Percentiles rank a stretch among this genome's conserved stretches.
Evolutionary conservation across 2,888 invertebrate genomes (phyloP).

Genomic region (Tenthredo distinguenda): DNA sequence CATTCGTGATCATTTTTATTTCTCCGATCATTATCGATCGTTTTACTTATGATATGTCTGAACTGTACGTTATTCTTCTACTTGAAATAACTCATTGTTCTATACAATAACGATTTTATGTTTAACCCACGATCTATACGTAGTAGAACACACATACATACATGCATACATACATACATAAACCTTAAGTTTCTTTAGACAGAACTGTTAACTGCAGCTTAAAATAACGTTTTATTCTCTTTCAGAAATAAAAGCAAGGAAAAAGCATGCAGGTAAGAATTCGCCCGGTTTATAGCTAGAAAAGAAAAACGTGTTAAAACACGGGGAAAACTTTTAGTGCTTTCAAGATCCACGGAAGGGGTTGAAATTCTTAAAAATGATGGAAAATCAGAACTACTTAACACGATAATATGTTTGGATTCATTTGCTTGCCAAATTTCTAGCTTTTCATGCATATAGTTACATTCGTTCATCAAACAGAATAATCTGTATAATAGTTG

Average conservation of each 20-base stretch:
- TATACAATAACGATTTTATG: not conserved
- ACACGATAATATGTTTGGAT: not conserved
- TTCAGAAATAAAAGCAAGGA: constrained; percentile 87
- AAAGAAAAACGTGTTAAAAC: not conserved
- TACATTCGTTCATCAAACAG: not conserved
- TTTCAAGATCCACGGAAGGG: not conserved
- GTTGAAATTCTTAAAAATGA: not conserved
- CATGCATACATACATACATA: not conserved
- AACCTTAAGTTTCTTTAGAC: not conserved
- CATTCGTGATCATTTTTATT: not conserved
- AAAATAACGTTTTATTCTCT: constrained; percentile 73
- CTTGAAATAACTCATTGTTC: not conserved
- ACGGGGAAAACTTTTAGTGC: not conserved
- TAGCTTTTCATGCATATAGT: not conserved
- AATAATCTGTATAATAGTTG: not conserved
- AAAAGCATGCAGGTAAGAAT: constrained; percentile 85
- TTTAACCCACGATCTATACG: not conserved
- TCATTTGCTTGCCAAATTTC: not conserved
- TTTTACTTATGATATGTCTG: not conserved
- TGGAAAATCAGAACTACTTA: not conserved
- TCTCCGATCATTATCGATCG: not conserved
- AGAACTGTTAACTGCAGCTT: constrained; percentile 9
- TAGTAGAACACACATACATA: not conserved
- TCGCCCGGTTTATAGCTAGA: not conserved
- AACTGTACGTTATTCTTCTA: not conserved